Conservation (phyloP, 2,113 vertebrate genomes). For the Cyprinodon variegatus region DNA sequence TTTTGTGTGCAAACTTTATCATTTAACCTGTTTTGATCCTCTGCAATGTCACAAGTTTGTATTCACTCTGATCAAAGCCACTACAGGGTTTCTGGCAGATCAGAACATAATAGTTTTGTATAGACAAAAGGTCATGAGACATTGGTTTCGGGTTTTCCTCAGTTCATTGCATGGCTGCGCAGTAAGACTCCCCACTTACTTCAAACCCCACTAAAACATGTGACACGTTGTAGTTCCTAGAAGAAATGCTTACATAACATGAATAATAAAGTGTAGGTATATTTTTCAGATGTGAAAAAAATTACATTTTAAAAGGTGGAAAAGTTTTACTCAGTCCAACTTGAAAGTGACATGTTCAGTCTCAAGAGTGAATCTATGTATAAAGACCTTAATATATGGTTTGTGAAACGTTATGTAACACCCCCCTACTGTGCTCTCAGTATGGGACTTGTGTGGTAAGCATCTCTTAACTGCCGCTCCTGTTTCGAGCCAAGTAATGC, state of each 20-base stretch:
- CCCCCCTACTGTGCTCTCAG: not conserved
- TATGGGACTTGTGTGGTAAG: slow-evolving; percentile 32
- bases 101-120: slow-evolving; percentile 56
- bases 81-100: slow-evolving; percentile 48
- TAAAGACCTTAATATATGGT: slow-evolving; percentile 3
- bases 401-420: slow-evolving; percentile 38
- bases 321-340: not conserved
- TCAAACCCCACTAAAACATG: slow-evolving; percentile 48
- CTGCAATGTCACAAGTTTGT: slow-evolving; percentile 8
- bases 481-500: slow-evolving; percentile 34
- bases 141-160: slow-evolving; percentile 52
- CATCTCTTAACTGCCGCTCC: slow-evolving; percentile 38
- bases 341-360: not conserved
- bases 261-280: slow-evolving; percentile 1
- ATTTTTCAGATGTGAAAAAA: not conserved
- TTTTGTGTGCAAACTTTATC: not conserved
- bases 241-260: slow-evolving; percentile 36
- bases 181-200: slow-evolving; percentile 31
- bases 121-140: slow-evolving; percentile 64
- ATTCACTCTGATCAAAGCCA: slow-evolving; percentile 47
- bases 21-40: not conserved
- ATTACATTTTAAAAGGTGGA: not conserved
- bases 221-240: slow-evolving; percentile 27
- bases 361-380: not conserved
- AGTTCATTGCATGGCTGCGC: slow-evolving; percentile 52